Evolutionary conservation across 2,797 vertebrate species (phyloP), one percentile per base, ranked within the genome.

Genomic region (Lateolabrax maculatus): DNA sequence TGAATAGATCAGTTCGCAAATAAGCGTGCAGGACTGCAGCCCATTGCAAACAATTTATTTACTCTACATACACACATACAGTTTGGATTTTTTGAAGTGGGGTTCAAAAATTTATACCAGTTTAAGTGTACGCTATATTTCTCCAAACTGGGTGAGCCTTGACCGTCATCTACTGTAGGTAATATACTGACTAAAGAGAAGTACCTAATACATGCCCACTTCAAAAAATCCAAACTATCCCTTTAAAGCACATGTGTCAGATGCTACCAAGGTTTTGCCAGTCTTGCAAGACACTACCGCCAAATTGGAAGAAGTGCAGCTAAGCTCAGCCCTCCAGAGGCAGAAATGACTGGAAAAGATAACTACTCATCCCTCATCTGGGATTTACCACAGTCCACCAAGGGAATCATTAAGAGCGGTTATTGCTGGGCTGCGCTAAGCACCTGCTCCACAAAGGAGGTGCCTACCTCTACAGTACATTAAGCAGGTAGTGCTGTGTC

Each of bases 371-470:
- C n/a, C 48, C 36, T 46, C 63, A 56, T 6, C 39, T 46, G 68
- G 69, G 64, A 71, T 61, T 70, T 66, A 63, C 53, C 68, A 72
- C 53, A 55, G 31, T 63, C n/a, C 75, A 79, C 44, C 71, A 6
- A 4, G 58, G 73, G 64, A 85, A 57, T 56, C 41, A 73, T 82
- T 85, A 65, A 66, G 29, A 58, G 60, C 58, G 61, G 44, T 67
- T 65, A 82, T 66, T 72, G 76, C 79, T 18, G 48, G 72, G 79
- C 72, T 72, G 72, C 39, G 41, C 52, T 44, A 65, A 64, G 34
- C 75, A 75, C 62, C 23, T 53, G 51, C 18, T 61, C 37, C 79
- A 65, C 56, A 57, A 41, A 61, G 75, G 68, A 79, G 46, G 23
- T 72, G 34, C 18, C 64, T 72, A 51, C 41, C 5, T 51, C 57